These are phyloP conservation scores for Clarias batrachus DNA, from an alignment of 2,113 vertebrate genomes.

Conservation along the genomic window DNA sequence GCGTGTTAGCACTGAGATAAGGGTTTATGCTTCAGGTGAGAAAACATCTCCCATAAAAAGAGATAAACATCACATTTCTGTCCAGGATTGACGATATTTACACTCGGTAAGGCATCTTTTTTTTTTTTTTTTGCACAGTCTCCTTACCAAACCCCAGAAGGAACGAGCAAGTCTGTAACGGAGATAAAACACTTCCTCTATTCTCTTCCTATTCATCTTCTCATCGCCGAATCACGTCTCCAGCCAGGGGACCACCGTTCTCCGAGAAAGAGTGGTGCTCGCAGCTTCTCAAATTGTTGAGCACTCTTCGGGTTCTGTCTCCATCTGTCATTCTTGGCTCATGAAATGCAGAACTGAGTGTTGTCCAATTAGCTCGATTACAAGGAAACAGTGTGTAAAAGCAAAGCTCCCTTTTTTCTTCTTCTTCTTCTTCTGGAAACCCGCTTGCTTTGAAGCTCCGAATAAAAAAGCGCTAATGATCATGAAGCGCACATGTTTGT, in stretches of 20 bases:
- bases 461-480: slow-evolving; percentile 20
- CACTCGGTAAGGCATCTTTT: background rate
- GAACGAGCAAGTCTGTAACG: slow-evolving; percentile 9
- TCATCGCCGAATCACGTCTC: slow-evolving; percentile 3
- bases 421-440: background rate
- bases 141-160: background rate
- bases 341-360: background rate
- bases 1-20: background rate
- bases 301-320: slow-evolving; percentile 14
- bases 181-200: slow-evolving; percentile 18
- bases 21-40: background rate
- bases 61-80: slow-evolving; percentile 10
- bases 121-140: slow-evolving; percentile 5
- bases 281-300: background rate
- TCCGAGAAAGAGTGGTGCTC: background rate
- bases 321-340: slow-evolving; percentile 32
- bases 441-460: slow-evolving; percentile 12
- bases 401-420: background rate
- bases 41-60: slow-evolving; percentile 5
- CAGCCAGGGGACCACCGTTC: slow-evolving; percentile 1
- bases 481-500: background rate
- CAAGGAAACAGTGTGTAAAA: slow-evolving; percentile 20
- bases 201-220: background rate
- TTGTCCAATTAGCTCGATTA: slow-evolving; percentile 31
- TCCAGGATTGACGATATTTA: slow-evolving; percentile 7